These are phyloP conservation scores for Habrosyne pyritoides DNA, from an alignment of 2,888 invertebrate genomes.

Conservation along the genomic window DNA sequence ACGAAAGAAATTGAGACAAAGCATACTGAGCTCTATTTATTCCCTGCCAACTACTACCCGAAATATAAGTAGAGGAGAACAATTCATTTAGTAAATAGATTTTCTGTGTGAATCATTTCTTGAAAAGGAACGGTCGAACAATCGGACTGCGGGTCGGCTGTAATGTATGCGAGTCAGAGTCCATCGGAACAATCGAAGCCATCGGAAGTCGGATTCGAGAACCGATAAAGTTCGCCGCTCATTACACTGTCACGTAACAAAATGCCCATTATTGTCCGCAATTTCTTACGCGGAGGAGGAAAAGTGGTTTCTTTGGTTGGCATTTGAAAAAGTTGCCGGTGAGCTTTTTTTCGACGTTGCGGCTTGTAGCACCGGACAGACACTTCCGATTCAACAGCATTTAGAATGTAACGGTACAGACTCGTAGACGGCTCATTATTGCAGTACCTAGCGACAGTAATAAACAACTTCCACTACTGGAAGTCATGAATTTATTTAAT, in stretches of 20 bases:
- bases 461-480: background rate
- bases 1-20: background rate
- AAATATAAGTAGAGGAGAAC: conserved; percentile 1
- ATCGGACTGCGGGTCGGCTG: conserved; percentile 37
- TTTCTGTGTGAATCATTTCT: conserved; percentile 15
- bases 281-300: conserved; percentile 18
- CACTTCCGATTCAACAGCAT: conserved; percentile 28
- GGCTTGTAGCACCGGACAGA: conserved; percentile 15
- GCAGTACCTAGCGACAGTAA: conserved; percentile 26
- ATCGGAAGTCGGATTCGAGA: conserved; percentile 47
- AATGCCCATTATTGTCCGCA: conserved; percentile 19
- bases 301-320: conserved; percentile 11
- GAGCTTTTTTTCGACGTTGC: conserved; percentile 27
- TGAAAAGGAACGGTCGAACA: conserved; percentile 26
- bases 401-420: conserved; percentile 32
- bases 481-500: too few species aligned
- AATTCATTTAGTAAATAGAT: conserved; percentile 22
- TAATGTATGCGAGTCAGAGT: conserved; percentile 57
- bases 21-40: background rate
- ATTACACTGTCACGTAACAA: conserved; percentile 45
- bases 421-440: conserved; percentile 21
- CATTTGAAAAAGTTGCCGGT: conserved; percentile 19
- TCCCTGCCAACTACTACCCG: background rate
- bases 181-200: conserved; percentile 52
- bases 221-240: conserved; percentile 39